These are phyloP conservation scores for Neodiprion fabricii DNA, from an alignment of 1,140 invertebrate species.

Conservation along the genomic window DNA sequence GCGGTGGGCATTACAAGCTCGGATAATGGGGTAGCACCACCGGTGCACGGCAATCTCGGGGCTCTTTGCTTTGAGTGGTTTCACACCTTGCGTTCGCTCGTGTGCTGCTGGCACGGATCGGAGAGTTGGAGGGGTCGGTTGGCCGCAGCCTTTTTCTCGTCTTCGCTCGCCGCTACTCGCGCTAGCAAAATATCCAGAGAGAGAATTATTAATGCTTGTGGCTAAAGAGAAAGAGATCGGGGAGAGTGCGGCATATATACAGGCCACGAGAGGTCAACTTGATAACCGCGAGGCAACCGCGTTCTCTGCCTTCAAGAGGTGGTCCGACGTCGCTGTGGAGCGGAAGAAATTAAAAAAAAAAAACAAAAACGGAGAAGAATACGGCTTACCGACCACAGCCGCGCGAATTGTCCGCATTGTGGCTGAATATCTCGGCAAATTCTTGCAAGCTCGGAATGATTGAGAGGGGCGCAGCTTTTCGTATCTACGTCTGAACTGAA, in stretches of 20 bases:
- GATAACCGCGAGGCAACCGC: neutral
- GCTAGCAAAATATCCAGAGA: neutral
- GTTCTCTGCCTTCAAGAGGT: neutral
- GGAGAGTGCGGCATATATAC: neutral
- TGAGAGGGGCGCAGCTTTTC: too few species aligned
- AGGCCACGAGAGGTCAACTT: neutral
- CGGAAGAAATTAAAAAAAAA: too few species aligned
- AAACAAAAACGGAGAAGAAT: too few species aligned
- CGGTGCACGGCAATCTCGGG: neutral
- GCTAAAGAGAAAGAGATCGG: neutral
- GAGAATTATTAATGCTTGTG: neutral
- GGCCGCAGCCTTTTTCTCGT: neutral
- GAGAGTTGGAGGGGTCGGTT: neutral
- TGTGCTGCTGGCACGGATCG: neutral
- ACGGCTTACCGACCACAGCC: too few species aligned
- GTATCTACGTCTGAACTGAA: too few species aligned
- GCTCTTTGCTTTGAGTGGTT: slow-evolving; percentile 6
- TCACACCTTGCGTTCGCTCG: neutral
- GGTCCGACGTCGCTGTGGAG: neutral
- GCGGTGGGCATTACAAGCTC: too few species aligned
- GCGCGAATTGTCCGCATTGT: too few species aligned
- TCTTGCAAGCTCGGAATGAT: too few species aligned
- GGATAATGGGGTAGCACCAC: neutral
- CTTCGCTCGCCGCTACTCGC: neutral
- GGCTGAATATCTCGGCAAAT: too few species aligned